These are phyloP conservation scores for Listrodromus nycthemerus DNA, from an alignment of 2,888 invertebrate species.

Conservation along the genomic window DNA sequence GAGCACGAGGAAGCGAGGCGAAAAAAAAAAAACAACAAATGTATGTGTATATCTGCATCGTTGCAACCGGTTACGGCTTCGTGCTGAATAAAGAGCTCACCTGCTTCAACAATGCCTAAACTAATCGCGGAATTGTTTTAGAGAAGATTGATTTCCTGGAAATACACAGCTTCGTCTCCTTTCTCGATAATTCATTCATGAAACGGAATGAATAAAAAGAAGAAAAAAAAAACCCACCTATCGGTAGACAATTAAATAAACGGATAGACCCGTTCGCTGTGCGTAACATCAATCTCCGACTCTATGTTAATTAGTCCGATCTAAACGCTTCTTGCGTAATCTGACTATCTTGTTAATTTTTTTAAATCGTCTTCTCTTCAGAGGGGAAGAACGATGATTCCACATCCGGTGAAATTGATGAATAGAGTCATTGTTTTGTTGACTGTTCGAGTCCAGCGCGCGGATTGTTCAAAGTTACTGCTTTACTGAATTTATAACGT, in stretches of 20 bases:
- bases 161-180: not conserved
- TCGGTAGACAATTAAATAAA: constrained; percentile 25
- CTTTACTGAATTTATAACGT: constrained; percentile 1
- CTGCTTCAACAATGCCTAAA: constrained; percentile 15
- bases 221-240: constrained; percentile 1
- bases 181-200: constrained; percentile 34
- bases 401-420: constrained; percentile 38
- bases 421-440: constrained; percentile 11
- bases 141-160: constrained; percentile 15
- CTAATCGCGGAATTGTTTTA: constrained; percentile 24
- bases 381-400: constrained; percentile 1
- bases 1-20: constrained; percentile 15
- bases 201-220: not conserved
- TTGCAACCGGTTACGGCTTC: constrained; percentile 10
- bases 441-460: not conserved
- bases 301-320: constrained; percentile 49
- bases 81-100: constrained; percentile 9
- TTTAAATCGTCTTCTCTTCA: not conserved
- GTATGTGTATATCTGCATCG: constrained; percentile 18
- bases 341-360: constrained; percentile 20
- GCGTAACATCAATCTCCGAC: constrained; percentile 48
- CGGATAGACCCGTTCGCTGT: constrained; percentile 10
- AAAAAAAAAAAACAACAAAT: not conserved
- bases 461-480: not conserved
- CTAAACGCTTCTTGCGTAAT: constrained; percentile 40